Evolutionary conservation across 2,888 invertebrate species (phyloP), one percentile per base, ranked within the genome.

Genomic region (Macrostomum cliftonense): DNA sequence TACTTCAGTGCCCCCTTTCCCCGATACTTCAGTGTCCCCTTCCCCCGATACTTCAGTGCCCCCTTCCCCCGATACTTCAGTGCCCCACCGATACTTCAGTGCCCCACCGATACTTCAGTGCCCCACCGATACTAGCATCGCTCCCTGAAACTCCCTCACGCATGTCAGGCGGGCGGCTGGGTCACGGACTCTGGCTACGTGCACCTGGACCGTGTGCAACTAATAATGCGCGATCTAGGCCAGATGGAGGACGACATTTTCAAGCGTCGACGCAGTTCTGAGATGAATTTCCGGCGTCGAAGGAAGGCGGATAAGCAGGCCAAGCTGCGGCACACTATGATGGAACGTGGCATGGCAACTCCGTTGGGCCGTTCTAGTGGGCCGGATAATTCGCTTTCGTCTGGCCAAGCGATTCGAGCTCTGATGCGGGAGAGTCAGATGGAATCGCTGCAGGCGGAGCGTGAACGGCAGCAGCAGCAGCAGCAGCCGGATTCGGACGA

Each of bases 211-310:
- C 76, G 93, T 42, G 93, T 95, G 9, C 93, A 97, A 71, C 74
- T 91, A 58, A 93, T 97, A 48, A 80, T 97, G 81, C 78, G 68
- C 58, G 87, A 93, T 64, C 75, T 99, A 44, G 97, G 95, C 0
- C 79, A 81, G 65, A 81, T 80, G 36, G 97, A 97, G 69, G 95
- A 99, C 74, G 83, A 88, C 73, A 97, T 99, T 64, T 99, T 97
- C 71, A 83, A 83, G 67, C 80, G 81, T 45, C 74, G 97, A 19
- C 87, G 93, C 68, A 43, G 42, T 19, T 43, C 46, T 16, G 54
- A 55, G 13, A 13, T 50, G n/a, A 37, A 50, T 12, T 48, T 44
- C 36, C 43, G 50, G 12, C 45, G 46, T 2, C 19, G 52, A 19
- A 47, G 43, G 36, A 14, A 28, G 5, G 47, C 45, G 20, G 40